These are phyloP conservation scores for Protosalanx chinensis DNA, from an alignment of 2,797 vertebrate species.

Conservation along the genomic window DNA sequence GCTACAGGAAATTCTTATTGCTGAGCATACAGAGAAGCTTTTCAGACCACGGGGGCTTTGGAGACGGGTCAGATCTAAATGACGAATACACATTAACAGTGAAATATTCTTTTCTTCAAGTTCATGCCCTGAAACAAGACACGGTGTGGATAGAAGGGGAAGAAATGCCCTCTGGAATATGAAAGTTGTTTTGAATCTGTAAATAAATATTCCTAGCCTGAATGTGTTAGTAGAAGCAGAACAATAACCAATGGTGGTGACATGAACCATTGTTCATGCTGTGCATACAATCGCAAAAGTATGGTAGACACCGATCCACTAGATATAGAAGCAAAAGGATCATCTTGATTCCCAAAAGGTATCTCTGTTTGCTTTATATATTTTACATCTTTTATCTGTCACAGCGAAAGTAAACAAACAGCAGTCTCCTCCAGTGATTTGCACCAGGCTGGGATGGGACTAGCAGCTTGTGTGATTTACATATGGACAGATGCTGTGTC, in stretches of 20 bases:
- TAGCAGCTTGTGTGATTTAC: slow-evolving; percentile 42
- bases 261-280: too few species aligned
- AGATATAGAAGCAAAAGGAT: not conserved
- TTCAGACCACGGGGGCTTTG: slow-evolving; percentile 21
- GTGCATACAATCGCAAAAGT: not conserved
- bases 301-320: not conserved
- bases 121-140: slow-evolving; percentile 19
- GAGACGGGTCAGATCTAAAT: slow-evolving; percentile 35
- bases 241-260: not conserved
- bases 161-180: slow-evolving; percentile 13
- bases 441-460: slow-evolving; percentile 17
- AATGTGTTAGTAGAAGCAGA: not conserved
- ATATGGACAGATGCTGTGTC: slow-evolving; percentile 56
- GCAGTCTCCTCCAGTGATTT: slow-evolving; percentile 9
- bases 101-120: slow-evolving; percentile 18
- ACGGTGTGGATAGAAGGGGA: slow-evolving; percentile 30
- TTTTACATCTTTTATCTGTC: slow-evolving; percentile 20
- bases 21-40: slow-evolving; percentile 8
- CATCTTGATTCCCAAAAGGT: slow-evolving; percentile 17
- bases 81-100: slow-evolving; percentile 47
- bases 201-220: not conserved
- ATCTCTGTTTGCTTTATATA: slow-evolving; percentile 2
- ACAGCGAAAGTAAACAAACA: slow-evolving; percentile 33
- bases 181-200: not conserved
- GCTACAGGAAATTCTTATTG: slow-evolving; percentile 17